A percentile compares a stretch with the other conserved stretches of the same genome.
phyloP scores from a whole-genome alignment of 1,140 invertebrate species.

The Metaphire vulgaris region DNA sequence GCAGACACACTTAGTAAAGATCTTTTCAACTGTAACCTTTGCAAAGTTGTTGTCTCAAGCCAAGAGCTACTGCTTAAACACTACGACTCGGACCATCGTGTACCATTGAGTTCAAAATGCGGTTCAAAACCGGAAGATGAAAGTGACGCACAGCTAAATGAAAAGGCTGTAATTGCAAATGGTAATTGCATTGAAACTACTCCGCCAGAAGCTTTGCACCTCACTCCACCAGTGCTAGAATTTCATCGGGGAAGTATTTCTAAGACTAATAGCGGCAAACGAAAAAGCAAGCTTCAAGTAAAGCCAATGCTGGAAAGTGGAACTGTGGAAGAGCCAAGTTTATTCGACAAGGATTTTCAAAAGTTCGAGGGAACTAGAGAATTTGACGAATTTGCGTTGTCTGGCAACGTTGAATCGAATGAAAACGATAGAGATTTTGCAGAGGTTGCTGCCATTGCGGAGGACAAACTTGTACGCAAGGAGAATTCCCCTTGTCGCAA shows the following conservation, averaged over 20 bases:
- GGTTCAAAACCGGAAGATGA: neutral
- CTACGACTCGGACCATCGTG: slow-evolving; percentile 2
- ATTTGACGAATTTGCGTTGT: neutral
- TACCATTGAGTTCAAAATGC: neutral
- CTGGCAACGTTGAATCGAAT: neutral
- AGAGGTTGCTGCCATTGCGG: neutral
- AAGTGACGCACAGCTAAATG: neutral
- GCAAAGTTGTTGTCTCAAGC: slow-evolving; percentile 18
- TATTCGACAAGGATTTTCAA: neutral
- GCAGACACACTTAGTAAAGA: slow-evolving; percentile 12
- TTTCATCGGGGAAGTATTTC: neutral
- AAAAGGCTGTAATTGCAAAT: neutral
- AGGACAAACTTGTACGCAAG: neutral
- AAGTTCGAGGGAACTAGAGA: neutral
- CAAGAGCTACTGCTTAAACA: slow-evolving; percentile 12
- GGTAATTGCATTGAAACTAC: neutral
- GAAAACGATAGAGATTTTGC: neutral
- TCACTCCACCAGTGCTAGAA: neutral
- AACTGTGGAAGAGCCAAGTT: neutral
- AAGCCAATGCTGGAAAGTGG: neutral
- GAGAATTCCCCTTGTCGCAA: neutral
- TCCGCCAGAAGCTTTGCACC: neutral
- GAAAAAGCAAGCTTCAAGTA: neutral
- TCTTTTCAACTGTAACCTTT: slow-evolving; percentile 21
- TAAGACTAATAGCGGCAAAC: slow-evolving; percentile 5